These are phyloP conservation scores for Nautilus pompilius DNA, from an alignment of 1,140 invertebrate species.

Conservation along the genomic window DNA sequence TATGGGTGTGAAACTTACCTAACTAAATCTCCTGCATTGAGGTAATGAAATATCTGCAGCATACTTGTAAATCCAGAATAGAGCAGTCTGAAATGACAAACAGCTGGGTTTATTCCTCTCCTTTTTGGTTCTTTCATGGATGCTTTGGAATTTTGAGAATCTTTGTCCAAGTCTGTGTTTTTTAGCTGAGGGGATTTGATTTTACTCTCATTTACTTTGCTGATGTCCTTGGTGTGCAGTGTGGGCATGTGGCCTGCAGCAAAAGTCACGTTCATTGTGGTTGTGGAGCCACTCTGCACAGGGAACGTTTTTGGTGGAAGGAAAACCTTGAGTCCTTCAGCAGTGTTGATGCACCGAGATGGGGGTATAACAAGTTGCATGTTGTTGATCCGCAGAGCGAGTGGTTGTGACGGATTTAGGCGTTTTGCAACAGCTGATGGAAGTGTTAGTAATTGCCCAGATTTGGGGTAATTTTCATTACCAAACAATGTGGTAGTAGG, in stretches of 20 bases:
- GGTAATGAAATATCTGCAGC: constrained; percentile 72
- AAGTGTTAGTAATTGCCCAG: constrained; percentile 38
- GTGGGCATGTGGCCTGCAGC: constrained; percentile 24
- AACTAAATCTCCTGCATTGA: constrained; percentile 73
- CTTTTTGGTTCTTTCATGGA: background rate
- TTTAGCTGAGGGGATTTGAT: background rate
- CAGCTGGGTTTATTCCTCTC: constrained; percentile 17
- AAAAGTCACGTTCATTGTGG: constrained; percentile 32
- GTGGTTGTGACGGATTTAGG: constrained; percentile 34
- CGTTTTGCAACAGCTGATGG: constrained; percentile 35
- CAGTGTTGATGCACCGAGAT: constrained; percentile 37
- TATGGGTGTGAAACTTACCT: constrained; percentile 29
- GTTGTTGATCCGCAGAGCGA: constrained; percentile 44
- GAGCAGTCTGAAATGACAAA: constrained; percentile 58
- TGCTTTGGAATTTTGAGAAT: background rate
- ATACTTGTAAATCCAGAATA: constrained; percentile 65
- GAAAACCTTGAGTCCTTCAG: constrained; percentile 40
- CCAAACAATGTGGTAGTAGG: background rate
- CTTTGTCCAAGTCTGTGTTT: background rate
- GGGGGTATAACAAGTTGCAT: constrained; percentile 40
- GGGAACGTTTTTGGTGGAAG: constrained; percentile 45
- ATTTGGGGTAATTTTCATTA: background rate
- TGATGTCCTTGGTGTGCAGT: background rate
- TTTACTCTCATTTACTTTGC: background rate
- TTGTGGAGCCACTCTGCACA: constrained; percentile 22